phyloP scores from a whole-genome alignment of 2,797 vertebrate genomes.

The Triplophysa yarkandensis region DNA sequence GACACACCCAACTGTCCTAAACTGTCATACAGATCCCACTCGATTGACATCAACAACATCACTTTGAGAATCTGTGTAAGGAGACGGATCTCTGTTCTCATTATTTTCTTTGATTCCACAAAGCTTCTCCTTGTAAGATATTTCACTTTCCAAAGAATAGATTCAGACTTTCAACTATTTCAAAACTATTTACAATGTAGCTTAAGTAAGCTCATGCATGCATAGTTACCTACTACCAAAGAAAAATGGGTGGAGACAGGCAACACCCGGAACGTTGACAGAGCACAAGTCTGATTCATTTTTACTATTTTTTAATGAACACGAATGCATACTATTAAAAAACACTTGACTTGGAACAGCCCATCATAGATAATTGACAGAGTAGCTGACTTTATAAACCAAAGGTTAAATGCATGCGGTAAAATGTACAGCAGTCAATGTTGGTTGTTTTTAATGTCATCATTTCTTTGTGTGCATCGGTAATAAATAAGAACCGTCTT shows the following conservation, averaged over 20 bases:
- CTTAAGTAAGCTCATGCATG: neutral
- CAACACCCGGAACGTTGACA: constrained; percentile 1
- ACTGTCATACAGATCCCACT: constrained; percentile 2
- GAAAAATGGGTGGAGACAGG: neutral
- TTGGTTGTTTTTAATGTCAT: too few relatives aligned
- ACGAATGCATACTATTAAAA: neutral
- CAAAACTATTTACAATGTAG: neutral
- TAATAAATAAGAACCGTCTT: neutral
- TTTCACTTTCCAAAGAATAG: neutral
- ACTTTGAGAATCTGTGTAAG: constrained; percentile 40
- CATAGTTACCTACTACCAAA: neutral
- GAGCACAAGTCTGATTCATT: neutral
- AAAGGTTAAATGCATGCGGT: neutral
- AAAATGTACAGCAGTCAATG: neutral
- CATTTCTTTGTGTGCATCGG: neutral
- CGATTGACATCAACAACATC: constrained; percentile 13
- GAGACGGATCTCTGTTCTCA: neutral
- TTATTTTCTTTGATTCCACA: neutral
- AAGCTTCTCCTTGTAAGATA: neutral
- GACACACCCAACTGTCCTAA: neutral
- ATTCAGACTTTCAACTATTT: neutral
- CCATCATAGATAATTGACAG: neutral
- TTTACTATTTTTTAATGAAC: neutral
- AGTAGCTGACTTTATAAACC: neutral
- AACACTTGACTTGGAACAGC: neutral